Base-by-base conservation (phyloP, 2,888 invertebrate species). In the Athalia rosae region DNA sequence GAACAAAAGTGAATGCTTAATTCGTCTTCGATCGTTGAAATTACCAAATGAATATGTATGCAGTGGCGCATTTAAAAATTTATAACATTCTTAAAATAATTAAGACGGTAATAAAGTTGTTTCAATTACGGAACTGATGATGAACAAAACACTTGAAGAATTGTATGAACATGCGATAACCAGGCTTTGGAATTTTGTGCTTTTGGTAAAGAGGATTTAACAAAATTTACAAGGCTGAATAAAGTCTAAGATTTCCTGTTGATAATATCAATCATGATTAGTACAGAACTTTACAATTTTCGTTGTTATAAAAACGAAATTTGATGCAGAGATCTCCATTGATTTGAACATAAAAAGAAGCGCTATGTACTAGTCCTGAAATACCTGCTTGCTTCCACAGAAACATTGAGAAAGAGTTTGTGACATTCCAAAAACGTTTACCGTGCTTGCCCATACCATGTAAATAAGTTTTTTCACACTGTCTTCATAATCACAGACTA, bases 201-300 rank as follows among this genome's bases (percentile, higher is more conserved):
- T 28, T 41, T 67, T 50, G 28, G 28, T 53, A 8, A 67, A 50
- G 11, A 28, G 67, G 45, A 50, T 67, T 67, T 11, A 69, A 69
- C 45, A 43, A 56, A 71, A 71, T 69, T n/a, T 69, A 45, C 13
- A 41, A 43, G 48, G 41, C n/a, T 28, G 8, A 41, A 41, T 41
- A 62, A 8, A 67, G 28, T 67, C 13, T 28, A 67, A 53, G 67
- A 50, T 67, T 67, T 66, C 48, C 15, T 13, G 11, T 28, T 67
- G n/a, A 47, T 64, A 47, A 67, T 50, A 67, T 28, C 67, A 67
- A 8, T 67, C 41, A 41, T 28, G 11, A 50, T 41, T 53, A 67
- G 50, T 67, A 67, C 6, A 41, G 28, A 28, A 28, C 2, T 2
- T 1, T 28, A 28, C 28, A 28, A 28, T 28, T 28, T 28, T 28